Evolutionary conservation across 2,797 vertebrate species (phyloP), one percentile per base, ranked within the genome.

Genomic region (Acanthornis magna): DNA sequence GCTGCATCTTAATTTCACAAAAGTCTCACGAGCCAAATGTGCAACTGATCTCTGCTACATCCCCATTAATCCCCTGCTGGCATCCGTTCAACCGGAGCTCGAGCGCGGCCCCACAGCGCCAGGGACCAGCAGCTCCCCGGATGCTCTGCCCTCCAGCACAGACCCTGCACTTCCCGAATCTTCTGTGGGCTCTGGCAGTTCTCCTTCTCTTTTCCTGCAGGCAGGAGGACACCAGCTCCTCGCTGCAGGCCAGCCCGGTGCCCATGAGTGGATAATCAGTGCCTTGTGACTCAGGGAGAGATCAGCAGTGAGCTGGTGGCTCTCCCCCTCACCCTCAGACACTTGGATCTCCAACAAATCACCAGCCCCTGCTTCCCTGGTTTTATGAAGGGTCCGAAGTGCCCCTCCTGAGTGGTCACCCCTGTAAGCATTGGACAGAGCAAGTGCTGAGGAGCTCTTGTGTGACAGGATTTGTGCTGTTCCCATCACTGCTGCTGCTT

Each of bases 1-100:
- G 16, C 90, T 95, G 92, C 93, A 76, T 96, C 96, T 97, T 93
- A 92, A 97, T 85, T 96, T 96, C 96, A 97, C 94, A 75, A 79
- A 89, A 96, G 93, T 91, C 97, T 96, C 73, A 81, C 95, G 92
- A 97, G 96, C 93, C 89, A 83, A 97, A 93, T 75, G 85, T 96
- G 96, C 94, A 96, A 94, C 93, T 89, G 86, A 96, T 79, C 86
- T 88, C 84, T 93, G 91, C 92, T 90, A 96, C 91, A 94, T 96
- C 92, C 96, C 88, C 91, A 94, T 76, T 93, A 93, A 96, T 95
- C 94, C 89, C 77, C 67, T 58, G 66, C 83, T 95, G 96, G 95
- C 92, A 57, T 2, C 4, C 3, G 6, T 54, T 82, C 95, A 95
- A 53, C 57, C 20, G 1, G 92, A 87, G 83, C 85, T 74, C 14